phyloP scores from a whole-genome alignment of 2,888 invertebrate species.

The Cantharis rustica region DNA sequence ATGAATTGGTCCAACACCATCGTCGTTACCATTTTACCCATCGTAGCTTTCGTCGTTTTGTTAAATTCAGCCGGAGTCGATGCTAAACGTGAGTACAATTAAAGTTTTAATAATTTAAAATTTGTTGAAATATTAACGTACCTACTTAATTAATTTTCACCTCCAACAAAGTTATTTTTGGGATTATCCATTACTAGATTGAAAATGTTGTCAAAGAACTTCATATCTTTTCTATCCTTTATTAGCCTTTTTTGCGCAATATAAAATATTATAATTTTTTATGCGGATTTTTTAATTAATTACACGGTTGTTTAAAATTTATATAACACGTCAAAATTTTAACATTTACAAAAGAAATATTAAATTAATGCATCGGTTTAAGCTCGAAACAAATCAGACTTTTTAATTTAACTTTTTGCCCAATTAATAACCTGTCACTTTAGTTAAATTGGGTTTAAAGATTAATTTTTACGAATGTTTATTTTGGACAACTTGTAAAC shows the following conservation, averaged over 20 bases:
- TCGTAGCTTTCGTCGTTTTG: conserved; percentile 37
- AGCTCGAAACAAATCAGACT: not conserved
- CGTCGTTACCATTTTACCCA: conserved; percentile 32
- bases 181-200: not conserved
- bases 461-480: not conserved
- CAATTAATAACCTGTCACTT: not conserved
- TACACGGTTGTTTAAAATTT: not conserved
- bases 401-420: not conserved
- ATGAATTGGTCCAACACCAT: conserved; percentile 25
- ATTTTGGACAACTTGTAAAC: not conserved
- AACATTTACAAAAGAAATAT: not conserved
- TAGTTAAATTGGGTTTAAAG: not conserved
- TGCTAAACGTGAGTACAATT: conserved; percentile 43
- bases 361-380: not conserved
- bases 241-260: no score
- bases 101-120: not conserved
- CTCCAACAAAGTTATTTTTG: not conserved
- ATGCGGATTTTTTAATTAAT: not conserved
- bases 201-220: not conserved
- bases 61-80: conserved; percentile 37
- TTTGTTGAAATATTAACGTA: not conserved
- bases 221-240: no score
- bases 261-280: not conserved
- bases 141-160: not conserved
- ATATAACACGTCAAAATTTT: not conserved